These are phyloP conservation scores for Drosophila recens DNA, from an alignment of 2,888 invertebrate genomes.

Conservation along the genomic window DNA sequence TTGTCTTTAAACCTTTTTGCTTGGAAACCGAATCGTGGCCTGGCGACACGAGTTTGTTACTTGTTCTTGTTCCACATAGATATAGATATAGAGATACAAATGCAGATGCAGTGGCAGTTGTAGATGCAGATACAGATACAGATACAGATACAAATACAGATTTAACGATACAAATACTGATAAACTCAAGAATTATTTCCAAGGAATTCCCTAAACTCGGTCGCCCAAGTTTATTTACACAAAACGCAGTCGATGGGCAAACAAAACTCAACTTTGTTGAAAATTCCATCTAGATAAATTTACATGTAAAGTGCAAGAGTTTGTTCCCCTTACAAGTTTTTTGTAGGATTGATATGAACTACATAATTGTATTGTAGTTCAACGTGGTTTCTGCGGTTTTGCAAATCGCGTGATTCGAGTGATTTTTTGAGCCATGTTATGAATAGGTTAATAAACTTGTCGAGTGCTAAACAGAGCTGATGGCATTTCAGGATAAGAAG, in stretches of 20 bases:
- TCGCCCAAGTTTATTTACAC: slow-evolving; percentile 71
- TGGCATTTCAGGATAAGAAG: slow-evolving; percentile 4
- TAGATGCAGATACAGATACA: slow-evolving; percentile 11
- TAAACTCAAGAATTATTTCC: slow-evolving; percentile 73
- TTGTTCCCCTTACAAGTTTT: slow-evolving; percentile 43
- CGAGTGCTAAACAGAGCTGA: slow-evolving; percentile 9
- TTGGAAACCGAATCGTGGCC: slow-evolving; percentile 34
- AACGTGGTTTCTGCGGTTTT: slow-evolving; percentile 11
- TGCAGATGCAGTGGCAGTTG: slow-evolving; percentile 35
- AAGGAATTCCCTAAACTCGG: slow-evolving; percentile 75
- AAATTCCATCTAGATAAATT: slow-evolving; percentile 57
- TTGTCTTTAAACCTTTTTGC: slow-evolving; percentile 46
- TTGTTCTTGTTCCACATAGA: slow-evolving; percentile 52
- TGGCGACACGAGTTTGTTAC: slow-evolving; percentile 43
- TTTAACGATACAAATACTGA: slow-evolving; percentile 42
- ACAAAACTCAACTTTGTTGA: slow-evolving; percentile 43
- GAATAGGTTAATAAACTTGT: slow-evolving; percentile 40
- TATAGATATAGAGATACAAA: slow-evolving; percentile 32
- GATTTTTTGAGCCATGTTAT: slow-evolving; percentile 10
- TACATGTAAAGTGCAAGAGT: slow-evolving; percentile 54
- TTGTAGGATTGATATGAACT: slow-evolving; percentile 20
- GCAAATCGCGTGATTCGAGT: slow-evolving; percentile 33
- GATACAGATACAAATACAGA: slow-evolving; percentile 22
- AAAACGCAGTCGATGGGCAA: slow-evolving; percentile 41
- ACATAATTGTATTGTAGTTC: slow-evolving; percentile 6